Base-by-base conservation (phyloP, 1,140 invertebrate species). In the Eupeodes corollae region DNA sequence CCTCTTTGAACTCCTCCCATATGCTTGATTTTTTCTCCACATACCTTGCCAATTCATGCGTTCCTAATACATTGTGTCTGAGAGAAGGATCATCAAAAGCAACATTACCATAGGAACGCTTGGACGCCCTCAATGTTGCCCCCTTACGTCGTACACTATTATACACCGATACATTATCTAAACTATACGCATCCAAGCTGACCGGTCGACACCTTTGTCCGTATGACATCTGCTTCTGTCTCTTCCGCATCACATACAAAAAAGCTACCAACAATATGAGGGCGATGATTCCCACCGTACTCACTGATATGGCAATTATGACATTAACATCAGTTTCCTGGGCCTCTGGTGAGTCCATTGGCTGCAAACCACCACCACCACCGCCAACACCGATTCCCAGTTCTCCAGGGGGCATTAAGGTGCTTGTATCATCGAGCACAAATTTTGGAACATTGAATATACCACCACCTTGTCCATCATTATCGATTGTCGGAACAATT, bases 81-180 rank as follows among this genome's bases (percentile, higher is more conserved):
- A 68, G 44, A n/a, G 61, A 58, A 11, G 87, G 83, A 72, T 92
- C 88, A 65, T 91, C 88, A 67, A 91, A 93, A n/a, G 84, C 88
- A 14, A 86, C 86, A 72, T 93, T 93, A 31, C 88, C 85, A 58
- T 91, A 93, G 39, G 88, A 90, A 26, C 87, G 71, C 60, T 90
- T 91, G n/a, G 88, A 91, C n/a, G 79, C 74, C 44, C 86, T 73
- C 13, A 70, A 46, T 10, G 74, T 75, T 39, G 78, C 78, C 43
- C 77, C 80, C 61, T 87, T 83, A 47, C 85, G 73, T 26, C 86
- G 75, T 8, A 84, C 78, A 48, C 81, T 84, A 54, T 83, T 83
- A 54, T 84, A 83, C 5, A 89, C 84, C 1, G 88, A 91, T 21
- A 91, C 83, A 60, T 87, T 91, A 68, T 91, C 88, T 56, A 92